A percentile compares a stretch with the other conserved stretches of the same genome.
These are phyloP conservation scores for Pseudomyrmex pallidus DNA, from an alignment of 1,140 invertebrate species.

Conservation along the genomic window DNA sequence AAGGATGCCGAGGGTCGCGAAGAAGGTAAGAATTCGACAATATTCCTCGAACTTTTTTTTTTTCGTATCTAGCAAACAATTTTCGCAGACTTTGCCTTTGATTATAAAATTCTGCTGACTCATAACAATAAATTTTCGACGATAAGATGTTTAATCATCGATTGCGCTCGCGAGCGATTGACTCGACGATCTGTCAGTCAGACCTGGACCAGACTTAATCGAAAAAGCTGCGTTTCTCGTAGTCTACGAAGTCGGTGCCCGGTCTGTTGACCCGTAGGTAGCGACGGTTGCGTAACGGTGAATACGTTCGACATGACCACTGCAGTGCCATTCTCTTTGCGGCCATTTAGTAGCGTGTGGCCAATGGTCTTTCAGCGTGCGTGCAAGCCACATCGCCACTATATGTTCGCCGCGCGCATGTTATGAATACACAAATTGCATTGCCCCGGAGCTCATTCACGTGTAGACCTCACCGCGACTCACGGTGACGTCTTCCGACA, in stretches of 20 bases:
- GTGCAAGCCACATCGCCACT: slow-evolving; percentile 62
- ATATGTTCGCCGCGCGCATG: slow-evolving; percentile 59
- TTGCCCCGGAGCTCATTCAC: slow-evolving; percentile 49
- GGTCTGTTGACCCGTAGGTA: slow-evolving; percentile 73
- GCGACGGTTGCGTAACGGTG: slow-evolving; percentile 80
- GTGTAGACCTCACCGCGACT: slow-evolving; percentile 23
- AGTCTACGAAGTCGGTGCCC: slow-evolving; percentile 62
- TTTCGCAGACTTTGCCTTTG: no score
- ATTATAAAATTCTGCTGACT: no score
- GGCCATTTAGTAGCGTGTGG: slow-evolving; percentile 69
- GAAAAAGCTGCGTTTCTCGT: slow-evolving; percentile 69
- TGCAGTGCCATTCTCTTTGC: slow-evolving; percentile 72
- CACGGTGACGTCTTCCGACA: slow-evolving; percentile 2
- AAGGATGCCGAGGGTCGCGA: slow-evolving; percentile 76
- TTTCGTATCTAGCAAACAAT: no score
- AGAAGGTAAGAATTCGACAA: slow-evolving; percentile 75
- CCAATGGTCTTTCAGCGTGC: slow-evolving; percentile 69
- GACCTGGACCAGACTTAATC: slow-evolving; percentile 71
- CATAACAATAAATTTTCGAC: no score
- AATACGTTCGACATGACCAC: slow-evolving; percentile 74
- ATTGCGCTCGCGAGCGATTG: background rate
- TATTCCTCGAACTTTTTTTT: background rate
- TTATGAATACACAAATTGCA: slow-evolving; percentile 78
- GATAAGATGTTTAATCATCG: no score
- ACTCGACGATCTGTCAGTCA: background rate